phyloP scores from a whole-genome alignment of 2,797 vertebrate genomes.

The Sebastes minor region DNA sequence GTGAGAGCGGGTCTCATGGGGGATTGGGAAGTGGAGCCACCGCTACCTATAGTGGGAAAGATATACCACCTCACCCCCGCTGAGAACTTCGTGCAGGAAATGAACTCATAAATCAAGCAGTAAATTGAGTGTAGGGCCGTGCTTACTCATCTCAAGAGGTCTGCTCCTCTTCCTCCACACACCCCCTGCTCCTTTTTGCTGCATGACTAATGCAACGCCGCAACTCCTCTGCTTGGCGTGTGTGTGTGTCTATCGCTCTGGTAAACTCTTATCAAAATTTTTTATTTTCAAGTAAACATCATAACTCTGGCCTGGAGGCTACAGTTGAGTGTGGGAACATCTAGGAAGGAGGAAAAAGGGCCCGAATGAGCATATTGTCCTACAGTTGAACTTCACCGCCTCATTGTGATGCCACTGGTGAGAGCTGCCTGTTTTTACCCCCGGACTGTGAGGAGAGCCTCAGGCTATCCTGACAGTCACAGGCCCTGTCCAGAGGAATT shows the following conservation, averaged over 20 bases:
- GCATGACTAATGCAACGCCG: slow-evolving; percentile 68
- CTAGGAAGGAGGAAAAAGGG: background rate
- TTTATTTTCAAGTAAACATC: slow-evolving; percentile 40
- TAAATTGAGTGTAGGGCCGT: slow-evolving; percentile 75
- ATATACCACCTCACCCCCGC: slow-evolving; percentile 72
- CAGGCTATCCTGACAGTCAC: slow-evolving; percentile 56
- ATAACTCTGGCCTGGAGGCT: slow-evolving; percentile 34
- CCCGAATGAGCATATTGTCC: slow-evolving; percentile 38
- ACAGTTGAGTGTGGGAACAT: slow-evolving; percentile 5
- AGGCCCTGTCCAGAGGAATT: slow-evolving; percentile 66
- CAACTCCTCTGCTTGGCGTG: slow-evolving; percentile 39
- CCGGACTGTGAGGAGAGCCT: slow-evolving; percentile 47
- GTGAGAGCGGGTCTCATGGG: slow-evolving; percentile 64
- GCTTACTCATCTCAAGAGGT: slow-evolving; percentile 80
- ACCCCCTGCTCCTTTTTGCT: slow-evolving; percentile 53
- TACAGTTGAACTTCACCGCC: slow-evolving; percentile 52
- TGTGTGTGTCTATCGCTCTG: slow-evolving; percentile 12
- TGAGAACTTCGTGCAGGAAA: slow-evolving; percentile 73
- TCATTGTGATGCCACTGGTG: slow-evolving; percentile 64
- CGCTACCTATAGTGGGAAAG: slow-evolving; percentile 67
- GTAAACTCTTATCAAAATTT: slow-evolving; percentile 49
- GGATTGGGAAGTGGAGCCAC: slow-evolving; percentile 66
- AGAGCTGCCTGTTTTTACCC: slow-evolving; percentile 44
- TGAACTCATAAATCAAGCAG: slow-evolving; percentile 80
- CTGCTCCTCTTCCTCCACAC: slow-evolving; percentile 73